Evolutionary conservation across 2,888 invertebrate genomes (phyloP).

Genomic region (Dynastes tityus): DNA sequence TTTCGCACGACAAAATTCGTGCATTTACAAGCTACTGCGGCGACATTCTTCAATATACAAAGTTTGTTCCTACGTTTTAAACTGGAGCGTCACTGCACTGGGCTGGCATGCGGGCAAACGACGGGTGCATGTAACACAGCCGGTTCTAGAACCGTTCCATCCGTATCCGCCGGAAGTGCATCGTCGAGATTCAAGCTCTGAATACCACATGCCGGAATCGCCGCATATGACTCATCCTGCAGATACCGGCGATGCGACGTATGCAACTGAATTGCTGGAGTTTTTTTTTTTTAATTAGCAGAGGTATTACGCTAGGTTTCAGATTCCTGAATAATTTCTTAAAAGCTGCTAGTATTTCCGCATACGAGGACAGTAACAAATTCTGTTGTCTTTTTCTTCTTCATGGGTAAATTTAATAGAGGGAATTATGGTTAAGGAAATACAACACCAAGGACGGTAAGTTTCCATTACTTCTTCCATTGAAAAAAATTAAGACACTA

Average conservation of each 20-base stretch:
- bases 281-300: constrained; percentile 19
- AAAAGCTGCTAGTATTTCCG: too few relatives aligned
- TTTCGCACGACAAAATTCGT: too few relatives aligned
- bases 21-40: too few relatives aligned
- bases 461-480: constrained; percentile 61
- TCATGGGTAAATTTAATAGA: too few relatives aligned
- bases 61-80: too few relatives aligned
- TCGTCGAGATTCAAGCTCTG: constrained; percentile 23
- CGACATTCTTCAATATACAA: too few relatives aligned
- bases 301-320: background rate
- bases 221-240: constrained; percentile 5
- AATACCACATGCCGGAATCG: constrained; percentile 2
- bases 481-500: background rate
- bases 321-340: too few relatives aligned
- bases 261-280: background rate
- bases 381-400: too few relatives aligned
- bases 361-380: too few relatives aligned
- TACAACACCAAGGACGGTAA: constrained; percentile 89
- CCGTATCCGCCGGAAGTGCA: constrained; percentile 2
- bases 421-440: constrained; percentile 77
- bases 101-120: background rate
- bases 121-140: background rate
- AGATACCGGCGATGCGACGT: background rate
- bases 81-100: too few relatives aligned
- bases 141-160: background rate